Percentiles rank a stretch among this genome's conserved stretches.
phyloP scores from a whole-genome alignment of 2,797 vertebrate species.

The Mormyrus hasselquistii region DNA sequence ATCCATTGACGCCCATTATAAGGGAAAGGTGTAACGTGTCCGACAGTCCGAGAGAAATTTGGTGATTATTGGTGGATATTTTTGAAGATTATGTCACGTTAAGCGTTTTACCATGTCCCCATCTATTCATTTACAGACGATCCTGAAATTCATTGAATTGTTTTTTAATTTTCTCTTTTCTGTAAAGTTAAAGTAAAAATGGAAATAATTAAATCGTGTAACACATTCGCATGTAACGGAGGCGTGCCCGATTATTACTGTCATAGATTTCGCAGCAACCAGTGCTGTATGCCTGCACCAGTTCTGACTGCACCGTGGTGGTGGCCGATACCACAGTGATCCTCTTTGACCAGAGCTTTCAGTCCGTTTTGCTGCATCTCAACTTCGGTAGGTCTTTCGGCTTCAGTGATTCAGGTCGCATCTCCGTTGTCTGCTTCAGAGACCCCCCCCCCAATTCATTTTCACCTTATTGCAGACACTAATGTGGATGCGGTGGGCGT shows the following conservation, averaged over 20 bases:
- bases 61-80: neutral
- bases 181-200: neutral
- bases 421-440: neutral
- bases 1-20: neutral
- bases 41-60: neutral
- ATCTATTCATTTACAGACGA: neutral
- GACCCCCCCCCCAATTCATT: neutral
- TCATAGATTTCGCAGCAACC: slow-evolving; percentile 67
- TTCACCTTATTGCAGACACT: slow-evolving; percentile 61
- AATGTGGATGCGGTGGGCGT: slow-evolving; percentile 77
- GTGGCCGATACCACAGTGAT: slow-evolving; percentile 77
- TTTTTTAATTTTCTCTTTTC: neutral
- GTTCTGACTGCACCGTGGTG: slow-evolving; percentile 68
- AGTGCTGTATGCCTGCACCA: slow-evolving; percentile 58
- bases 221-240: neutral
- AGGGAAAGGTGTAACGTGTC: neutral
- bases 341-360: slow-evolving; percentile 78
- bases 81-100: neutral
- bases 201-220: neutral
- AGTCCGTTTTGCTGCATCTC: slow-evolving; percentile 70
- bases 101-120: neutral
- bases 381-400: slow-evolving; percentile 71
- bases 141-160: neutral
- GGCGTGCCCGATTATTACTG: neutral
- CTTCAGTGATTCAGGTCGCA: no score